phyloP scores from a whole-genome alignment of 2,797 vertebrate species.

The Benthosema pterotum region DNA sequence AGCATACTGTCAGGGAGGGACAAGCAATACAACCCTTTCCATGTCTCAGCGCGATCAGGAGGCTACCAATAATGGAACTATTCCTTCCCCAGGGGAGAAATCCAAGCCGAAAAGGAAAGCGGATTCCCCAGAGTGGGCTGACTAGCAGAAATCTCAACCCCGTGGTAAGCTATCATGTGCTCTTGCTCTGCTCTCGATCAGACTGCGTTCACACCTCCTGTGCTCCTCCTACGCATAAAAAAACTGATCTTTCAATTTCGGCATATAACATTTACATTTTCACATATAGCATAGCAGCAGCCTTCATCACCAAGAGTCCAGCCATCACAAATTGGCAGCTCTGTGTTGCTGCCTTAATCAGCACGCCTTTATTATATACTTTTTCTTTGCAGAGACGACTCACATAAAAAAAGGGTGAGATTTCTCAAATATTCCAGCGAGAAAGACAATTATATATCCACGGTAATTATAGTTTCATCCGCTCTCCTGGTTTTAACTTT shows the following conservation, averaged over 20 bases:
- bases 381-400: too few species aligned
- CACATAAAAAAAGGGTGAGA: too few species aligned
- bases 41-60: conserved; percentile 40
- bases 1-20: conserved; percentile 5
- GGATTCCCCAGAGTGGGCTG: conserved; percentile 32
- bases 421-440: too few species aligned
- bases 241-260: not conserved
- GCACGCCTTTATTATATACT: too few species aligned
- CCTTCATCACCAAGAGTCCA: too few species aligned
- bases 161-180: conserved; percentile 57
- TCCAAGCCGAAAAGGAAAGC: conserved; percentile 36
- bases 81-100: conserved; percentile 28
- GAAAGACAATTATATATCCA: too few species aligned
- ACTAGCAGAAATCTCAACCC: conserved; percentile 20
- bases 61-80: conserved; percentile 40
- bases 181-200: conserved; percentile 38
- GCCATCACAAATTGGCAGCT: too few species aligned
- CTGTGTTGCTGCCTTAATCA: too few species aligned
- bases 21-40: conserved; percentile 24
- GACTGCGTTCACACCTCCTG: conserved; percentile 38
- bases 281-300: too few species aligned
- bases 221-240: not conserved
- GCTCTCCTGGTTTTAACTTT: too few species aligned
- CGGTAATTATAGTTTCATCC: too few species aligned
- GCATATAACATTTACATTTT: not conserved